phyloP scores from a whole-genome alignment of 2,888 invertebrate genomes.

The Sisyra terminalis region DNA sequence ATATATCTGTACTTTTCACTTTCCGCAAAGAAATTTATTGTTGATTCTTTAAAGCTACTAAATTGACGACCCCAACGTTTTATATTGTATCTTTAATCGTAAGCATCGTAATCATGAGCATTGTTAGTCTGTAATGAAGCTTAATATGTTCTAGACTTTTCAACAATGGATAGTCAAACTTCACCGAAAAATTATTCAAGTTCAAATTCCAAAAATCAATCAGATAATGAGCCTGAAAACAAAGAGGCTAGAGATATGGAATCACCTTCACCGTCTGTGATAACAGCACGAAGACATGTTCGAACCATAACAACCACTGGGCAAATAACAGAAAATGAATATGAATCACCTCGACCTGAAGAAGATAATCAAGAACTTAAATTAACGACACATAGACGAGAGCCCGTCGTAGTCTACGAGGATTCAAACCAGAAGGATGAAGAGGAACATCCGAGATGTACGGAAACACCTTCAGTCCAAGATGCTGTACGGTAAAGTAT shows the following conservation, averaged over 20 bases:
- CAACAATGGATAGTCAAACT: constrained; percentile 3
- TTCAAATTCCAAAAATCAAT: not conserved
- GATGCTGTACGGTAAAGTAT: not conserved
- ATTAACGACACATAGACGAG: not conserved
- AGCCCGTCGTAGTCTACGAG: not conserved
- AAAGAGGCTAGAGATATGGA: not conserved
- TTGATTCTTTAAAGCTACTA: too few species aligned
- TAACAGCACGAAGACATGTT: constrained; percentile 36
- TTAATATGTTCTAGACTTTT: not conserved
- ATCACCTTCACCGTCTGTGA: constrained; percentile 24
- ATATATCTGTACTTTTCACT: too few species aligned
- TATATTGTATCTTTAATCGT: constrained; percentile 1
- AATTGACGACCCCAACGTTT: not conserved
- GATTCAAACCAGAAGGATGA: not conserved
- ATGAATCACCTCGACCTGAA: not conserved
- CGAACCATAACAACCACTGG: constrained; percentile 44
- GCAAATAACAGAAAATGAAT: constrained; percentile 29
- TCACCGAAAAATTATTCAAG: constrained; percentile 8
- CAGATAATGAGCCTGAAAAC: not conserved
- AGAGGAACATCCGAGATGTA: not conserved
- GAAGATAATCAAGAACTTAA: too few species aligned
- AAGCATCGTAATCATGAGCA: not conserved
- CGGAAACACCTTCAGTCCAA: not conserved
- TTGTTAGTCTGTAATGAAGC: not conserved
- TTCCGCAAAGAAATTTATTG: too few species aligned